These are phyloP conservation scores for Conistra vaccinii DNA, from an alignment of 2,888 invertebrate species.

Conservation along the genomic window DNA sequence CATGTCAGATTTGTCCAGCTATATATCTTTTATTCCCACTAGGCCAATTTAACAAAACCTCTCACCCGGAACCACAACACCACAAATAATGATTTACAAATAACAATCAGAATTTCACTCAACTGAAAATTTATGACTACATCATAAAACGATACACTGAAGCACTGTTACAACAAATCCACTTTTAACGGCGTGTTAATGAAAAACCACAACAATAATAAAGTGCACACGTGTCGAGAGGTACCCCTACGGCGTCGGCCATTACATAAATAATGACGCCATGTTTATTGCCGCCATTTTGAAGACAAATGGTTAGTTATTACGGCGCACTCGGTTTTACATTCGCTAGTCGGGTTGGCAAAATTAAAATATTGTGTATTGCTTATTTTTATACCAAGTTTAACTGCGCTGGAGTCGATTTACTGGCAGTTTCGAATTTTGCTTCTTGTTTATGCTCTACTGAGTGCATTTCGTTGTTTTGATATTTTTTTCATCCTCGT, in stretches of 20 bases:
- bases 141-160: slow-evolving; percentile 63
- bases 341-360: slow-evolving; percentile 86
- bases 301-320: slow-evolving; percentile 91
- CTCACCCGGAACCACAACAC: slow-evolving; percentile 37
- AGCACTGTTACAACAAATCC: slow-evolving; percentile 68
- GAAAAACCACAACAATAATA: slow-evolving; percentile 88
- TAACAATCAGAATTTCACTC: slow-evolving; percentile 54
- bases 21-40: not conserved
- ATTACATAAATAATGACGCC: slow-evolving; percentile 90
- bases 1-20: not conserved
- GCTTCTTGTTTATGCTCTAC: slow-evolving; percentile 74
- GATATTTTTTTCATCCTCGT: slow-evolving; percentile 56
- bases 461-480: slow-evolving; percentile 64
- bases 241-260: slow-evolving; percentile 87
- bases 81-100: slow-evolving; percentile 52
- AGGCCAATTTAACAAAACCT: slow-evolving; percentile 31
- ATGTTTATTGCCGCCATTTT: slow-evolving; percentile 91
- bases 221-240: slow-evolving; percentile 87
- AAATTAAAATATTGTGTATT: slow-evolving; percentile 90
- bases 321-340: slow-evolving; percentile 89
- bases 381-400: slow-evolving; percentile 85
- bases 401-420: slow-evolving; percentile 88
- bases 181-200: slow-evolving; percentile 79
- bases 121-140: slow-evolving; percentile 59
- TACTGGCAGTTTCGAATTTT: slow-evolving; percentile 77